Percentiles rank a stretch among this genome's conserved stretches.
Conservation (phyloP, 2,113 vertebrate species). For the Ptilonorhynchus violaceus region DNA sequence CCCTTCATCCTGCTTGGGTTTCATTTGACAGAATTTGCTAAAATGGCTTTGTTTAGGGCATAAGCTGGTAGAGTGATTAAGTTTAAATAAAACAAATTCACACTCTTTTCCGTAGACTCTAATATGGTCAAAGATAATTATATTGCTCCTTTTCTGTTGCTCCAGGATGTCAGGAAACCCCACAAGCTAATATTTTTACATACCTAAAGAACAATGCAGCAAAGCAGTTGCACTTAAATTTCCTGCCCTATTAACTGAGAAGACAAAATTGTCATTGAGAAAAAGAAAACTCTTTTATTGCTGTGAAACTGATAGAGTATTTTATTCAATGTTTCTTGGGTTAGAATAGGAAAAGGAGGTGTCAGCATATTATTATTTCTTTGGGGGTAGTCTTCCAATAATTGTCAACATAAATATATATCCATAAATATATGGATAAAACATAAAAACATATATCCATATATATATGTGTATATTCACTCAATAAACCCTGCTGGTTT, state of each 20-base stretch:
- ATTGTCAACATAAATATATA: neutral
- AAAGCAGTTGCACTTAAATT: neutral
- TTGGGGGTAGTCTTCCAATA: neutral
- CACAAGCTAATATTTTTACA: neutral
- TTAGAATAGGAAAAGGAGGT: neutral
- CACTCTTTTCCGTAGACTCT: neutral
- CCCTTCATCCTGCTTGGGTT: conserved; percentile 38
- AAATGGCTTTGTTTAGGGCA: conserved; percentile 39
- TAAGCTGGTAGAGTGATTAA: conserved; percentile 2
- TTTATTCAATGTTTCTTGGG: neutral
- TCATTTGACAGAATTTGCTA: conserved; percentile 55
- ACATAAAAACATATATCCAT: neutral
- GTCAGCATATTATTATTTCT: neutral
- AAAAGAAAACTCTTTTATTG: neutral
- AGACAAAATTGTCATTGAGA: neutral
- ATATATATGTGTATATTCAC: neutral
- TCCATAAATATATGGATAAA: no score
- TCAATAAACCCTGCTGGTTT: neutral
- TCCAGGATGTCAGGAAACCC: neutral
- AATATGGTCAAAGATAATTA: neutral
- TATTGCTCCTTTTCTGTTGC: neutral
- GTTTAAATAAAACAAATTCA: conserved; percentile 27
- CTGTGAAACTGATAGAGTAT: neutral
- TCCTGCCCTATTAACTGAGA: neutral
- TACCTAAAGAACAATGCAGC: neutral